A percentile compares a stretch with the other conserved stretches of the same genome.
Conservation (phyloP, 1,140 invertebrate species). For the Cephus cinctus region DNA sequence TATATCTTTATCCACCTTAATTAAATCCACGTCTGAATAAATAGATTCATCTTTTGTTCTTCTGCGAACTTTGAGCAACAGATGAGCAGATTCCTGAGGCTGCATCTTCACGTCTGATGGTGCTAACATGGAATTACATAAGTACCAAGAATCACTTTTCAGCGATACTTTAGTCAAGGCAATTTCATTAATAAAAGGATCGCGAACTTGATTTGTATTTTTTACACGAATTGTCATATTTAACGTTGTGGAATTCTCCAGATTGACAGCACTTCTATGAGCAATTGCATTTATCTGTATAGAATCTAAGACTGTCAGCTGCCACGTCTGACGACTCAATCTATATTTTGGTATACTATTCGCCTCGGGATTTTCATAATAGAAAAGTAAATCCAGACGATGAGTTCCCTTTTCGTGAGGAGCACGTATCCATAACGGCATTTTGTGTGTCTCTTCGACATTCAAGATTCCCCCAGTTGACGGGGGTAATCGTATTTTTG, state of each 20-base stretch:
- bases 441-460: slow-evolving; percentile 59
- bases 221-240: slow-evolving; percentile 64
- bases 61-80: slow-evolving; percentile 53
- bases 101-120: slow-evolving; percentile 49
- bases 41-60: slow-evolving; percentile 23
- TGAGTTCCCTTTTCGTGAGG: slow-evolving; percentile 64
- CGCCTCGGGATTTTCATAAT: slow-evolving; percentile 64
- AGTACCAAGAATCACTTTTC: slow-evolving; percentile 58
- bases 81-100: slow-evolving; percentile 57
- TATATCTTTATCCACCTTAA: slow-evolving; percentile 20
- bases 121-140: slow-evolving; percentile 44
- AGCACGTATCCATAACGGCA: slow-evolving; percentile 69
- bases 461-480: slow-evolving; percentile 48
- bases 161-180: slow-evolving; percentile 60
- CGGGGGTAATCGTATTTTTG: slow-evolving; percentile 49
- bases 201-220: slow-evolving; percentile 67
- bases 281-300: slow-evolving; percentile 61
- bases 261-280: slow-evolving; percentile 54
- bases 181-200: slow-evolving; percentile 61
- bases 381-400: slow-evolving; percentile 69
- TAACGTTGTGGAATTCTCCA: slow-evolving; percentile 55
- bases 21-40: slow-evolving; percentile 48
- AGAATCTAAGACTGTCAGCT: slow-evolving; percentile 69
- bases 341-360: slow-evolving; percentile 59
- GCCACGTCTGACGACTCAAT: slow-evolving; percentile 67